These are phyloP conservation scores for Coregonus suidteri DNA, from an alignment of 2,797 vertebrate genomes.

Conservation along the genomic window DNA sequence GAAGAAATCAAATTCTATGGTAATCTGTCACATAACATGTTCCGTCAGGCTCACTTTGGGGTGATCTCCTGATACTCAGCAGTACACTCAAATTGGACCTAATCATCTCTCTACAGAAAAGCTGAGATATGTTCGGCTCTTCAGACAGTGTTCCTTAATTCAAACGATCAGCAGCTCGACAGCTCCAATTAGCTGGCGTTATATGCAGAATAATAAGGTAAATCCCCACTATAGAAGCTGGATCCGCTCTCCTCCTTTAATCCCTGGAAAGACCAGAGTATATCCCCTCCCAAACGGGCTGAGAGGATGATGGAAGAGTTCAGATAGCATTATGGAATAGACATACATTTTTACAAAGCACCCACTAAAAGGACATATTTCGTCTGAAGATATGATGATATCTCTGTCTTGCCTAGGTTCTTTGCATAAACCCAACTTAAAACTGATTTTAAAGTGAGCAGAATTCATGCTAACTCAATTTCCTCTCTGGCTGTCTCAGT, in stretches of 20 bases:
- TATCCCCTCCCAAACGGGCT: constrained; percentile 33
- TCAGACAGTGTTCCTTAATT: constrained; percentile 27
- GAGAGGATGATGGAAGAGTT: constrained; percentile 9
- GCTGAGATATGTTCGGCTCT: constrained; percentile 34
- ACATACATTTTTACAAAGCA: constrained; percentile 33
- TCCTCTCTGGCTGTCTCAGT: constrained; percentile 22
- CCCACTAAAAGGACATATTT: constrained; percentile 11
- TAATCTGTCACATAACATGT: constrained; percentile 42
- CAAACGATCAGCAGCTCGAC: constrained; percentile 53
- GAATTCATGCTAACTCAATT: constrained; percentile 52
- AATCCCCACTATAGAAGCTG: constrained; percentile 27
- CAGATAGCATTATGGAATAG: constrained; percentile 21
- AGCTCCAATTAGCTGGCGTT: constrained; percentile 59
- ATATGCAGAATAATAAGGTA: constrained; percentile 48
- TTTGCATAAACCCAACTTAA: constrained; percentile 32
- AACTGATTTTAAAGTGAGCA: constrained; percentile 46
- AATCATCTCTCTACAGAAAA: constrained; percentile 41
- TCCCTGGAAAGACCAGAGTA: constrained; percentile 35
- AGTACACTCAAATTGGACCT: not conserved
- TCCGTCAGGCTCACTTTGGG: constrained; percentile 34
- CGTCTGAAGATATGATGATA: constrained; percentile 17
- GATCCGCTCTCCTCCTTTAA: constrained; percentile 33
- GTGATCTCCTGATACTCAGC: constrained; percentile 13
- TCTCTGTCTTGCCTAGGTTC: not conserved
- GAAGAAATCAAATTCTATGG: constrained; percentile 5